Base-by-base conservation (phyloP, 1,140 invertebrate species). In the Sycobia sp. region DNA sequence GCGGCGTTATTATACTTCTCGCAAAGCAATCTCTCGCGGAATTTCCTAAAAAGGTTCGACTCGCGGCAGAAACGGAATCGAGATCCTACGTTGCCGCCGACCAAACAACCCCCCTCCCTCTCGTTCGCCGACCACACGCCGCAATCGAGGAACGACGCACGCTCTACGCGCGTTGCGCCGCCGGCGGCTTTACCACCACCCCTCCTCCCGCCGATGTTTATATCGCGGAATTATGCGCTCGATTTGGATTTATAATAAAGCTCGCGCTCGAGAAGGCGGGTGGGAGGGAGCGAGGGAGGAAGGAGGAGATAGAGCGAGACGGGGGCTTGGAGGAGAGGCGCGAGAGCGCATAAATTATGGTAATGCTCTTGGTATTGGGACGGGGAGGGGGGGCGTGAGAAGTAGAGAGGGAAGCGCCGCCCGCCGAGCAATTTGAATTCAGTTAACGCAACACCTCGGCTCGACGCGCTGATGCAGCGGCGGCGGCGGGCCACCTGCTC, bases 201-300 rank as follows among this genome's bases (percentile, higher is more conserved):
- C n/a, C n/a, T n/a, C n/a, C n/a, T n/a, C n/a, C n/a, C n/a, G n/a
- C 57, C 62, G 63, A 75, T 74, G 71, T 76, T 77, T 78, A 78
- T 77, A 72, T 73, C 71, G 56, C 46, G 68, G 71, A 76, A 77
- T 74, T 71, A 73, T 74, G 65, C 67, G 67, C 65, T 68, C 73
- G 72, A 78, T 79, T 78, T 76, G 74, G 76, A 78, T 80, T 75
- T 76, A 79, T 80, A 78, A 76, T 77, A 73, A 72, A 76, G 71
- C 72, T 71, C 58, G 65, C 53, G 32, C 8, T n/a, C n/a, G n/a
- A n/a, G n/a, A n/a, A n/a, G n/a, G n/a, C n/a, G n/a, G n/a, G n/a
- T n/a, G n/a, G n/a, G n/a, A n/a, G n/a, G n/a, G n/a, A n/a, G n/a
- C n/a, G n/a, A n/a, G n/a, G n/a, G n/a, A n/a, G n/a, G n/a, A n/a